A percentile compares a stretch with the other conserved stretches of the same genome.
These are phyloP conservation scores for Hirtodrosophila confusa DNA, from an alignment of 2,888 invertebrate genomes.

Conservation along the genomic window DNA sequence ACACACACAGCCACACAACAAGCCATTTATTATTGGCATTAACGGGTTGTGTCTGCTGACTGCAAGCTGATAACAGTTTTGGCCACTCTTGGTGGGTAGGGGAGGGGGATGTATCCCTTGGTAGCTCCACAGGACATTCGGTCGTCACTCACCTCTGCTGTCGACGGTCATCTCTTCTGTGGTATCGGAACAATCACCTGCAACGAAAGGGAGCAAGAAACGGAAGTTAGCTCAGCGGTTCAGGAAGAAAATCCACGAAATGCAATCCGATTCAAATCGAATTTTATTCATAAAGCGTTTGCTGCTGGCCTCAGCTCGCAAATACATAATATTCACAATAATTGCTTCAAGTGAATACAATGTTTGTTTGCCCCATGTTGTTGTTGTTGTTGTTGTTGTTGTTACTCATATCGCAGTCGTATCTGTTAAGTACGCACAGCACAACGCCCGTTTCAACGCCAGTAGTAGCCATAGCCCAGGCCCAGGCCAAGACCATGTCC, in stretches of 20 bases:
- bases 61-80: constrained; percentile 53
- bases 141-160: constrained; percentile 82
- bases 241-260: background rate
- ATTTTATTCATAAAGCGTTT: constrained; percentile 21
- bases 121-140: constrained; percentile 1
- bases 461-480: constrained; percentile 40
- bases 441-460: constrained; percentile 51
- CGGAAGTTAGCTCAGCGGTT: background rate
- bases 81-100: constrained; percentile 3
- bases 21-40: constrained; percentile 72
- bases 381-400: constrained; percentile 26
- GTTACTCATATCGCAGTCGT: constrained; percentile 49
- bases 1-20: constrained; percentile 3
- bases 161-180: constrained; percentile 84
- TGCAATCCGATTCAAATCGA: background rate
- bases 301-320: background rate
- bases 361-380: constrained; percentile 50
- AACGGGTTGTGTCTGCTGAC: constrained; percentile 68
- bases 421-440: constrained; percentile 64
- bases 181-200: constrained; percentile 84
- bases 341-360: constrained; percentile 79
- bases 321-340: constrained; percentile 62
- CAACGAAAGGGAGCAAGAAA: constrained; percentile 45
- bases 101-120: no score
- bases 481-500: constrained; percentile 27